These are phyloP conservation scores for Palythoa grandiflora DNA, from an alignment of 92 coral and sea anemone species.

Conservation along the genomic window DNA sequence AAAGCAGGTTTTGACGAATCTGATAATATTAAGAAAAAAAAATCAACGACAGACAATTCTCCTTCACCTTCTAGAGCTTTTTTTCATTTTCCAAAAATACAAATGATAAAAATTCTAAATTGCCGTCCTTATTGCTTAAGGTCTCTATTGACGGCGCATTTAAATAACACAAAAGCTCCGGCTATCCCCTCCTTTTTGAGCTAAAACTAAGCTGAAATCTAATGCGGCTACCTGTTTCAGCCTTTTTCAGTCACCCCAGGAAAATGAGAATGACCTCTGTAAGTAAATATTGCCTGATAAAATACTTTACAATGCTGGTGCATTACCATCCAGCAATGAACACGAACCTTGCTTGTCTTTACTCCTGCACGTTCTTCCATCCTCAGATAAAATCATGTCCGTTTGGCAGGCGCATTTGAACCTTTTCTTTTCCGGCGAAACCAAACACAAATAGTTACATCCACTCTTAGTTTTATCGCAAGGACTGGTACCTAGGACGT, in stretches of 20 bases:
- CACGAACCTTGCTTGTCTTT: background rate
- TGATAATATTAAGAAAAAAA: background rate
- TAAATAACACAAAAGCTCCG: too few relatives aligned
- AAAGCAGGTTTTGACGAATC: background rate
- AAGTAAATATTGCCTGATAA: too few relatives aligned
- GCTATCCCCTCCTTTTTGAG: background rate
- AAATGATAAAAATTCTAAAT: too few relatives aligned
- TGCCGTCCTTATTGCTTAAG: too few relatives aligned
- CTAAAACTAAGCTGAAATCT: too few relatives aligned
- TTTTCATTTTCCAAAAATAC: background rate
- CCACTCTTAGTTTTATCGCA: constrained; percentile 20
- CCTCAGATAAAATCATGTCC: background rate
- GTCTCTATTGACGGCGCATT: too few relatives aligned
- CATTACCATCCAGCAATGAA: background rate
- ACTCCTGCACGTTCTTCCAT: constrained; percentile 8
- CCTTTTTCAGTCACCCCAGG: too few relatives aligned
- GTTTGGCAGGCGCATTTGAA: constrained; percentile 5
- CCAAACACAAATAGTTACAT: constrained; percentile 20
- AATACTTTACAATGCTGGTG: too few relatives aligned
- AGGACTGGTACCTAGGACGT: background rate
- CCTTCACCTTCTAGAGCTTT: background rate
- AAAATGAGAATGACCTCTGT: too few relatives aligned
- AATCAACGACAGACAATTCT: background rate
- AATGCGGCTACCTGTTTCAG: too few relatives aligned
- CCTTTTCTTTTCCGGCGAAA: constrained; percentile 16